These are phyloP conservation scores for Hydrotaea diabolus DNA, from an alignment of 2,888 invertebrate genomes.

Conservation along the genomic window DNA sequence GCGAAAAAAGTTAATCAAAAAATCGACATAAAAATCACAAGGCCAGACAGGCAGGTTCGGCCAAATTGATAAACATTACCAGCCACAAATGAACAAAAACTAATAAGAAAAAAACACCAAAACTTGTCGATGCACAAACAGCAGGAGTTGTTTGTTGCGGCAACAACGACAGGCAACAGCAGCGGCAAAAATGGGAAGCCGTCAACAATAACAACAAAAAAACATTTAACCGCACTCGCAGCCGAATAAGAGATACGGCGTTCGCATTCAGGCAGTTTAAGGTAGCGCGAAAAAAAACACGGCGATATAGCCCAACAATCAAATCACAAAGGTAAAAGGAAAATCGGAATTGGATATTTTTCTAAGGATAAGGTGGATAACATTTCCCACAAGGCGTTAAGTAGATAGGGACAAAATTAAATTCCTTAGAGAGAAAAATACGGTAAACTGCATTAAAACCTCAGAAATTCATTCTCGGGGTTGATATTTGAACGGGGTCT, in stretches of 20 bases:
- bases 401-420: no score
- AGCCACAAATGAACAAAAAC: constrained; percentile 40
- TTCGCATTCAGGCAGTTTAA: neutral
- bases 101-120: constrained; percentile 26
- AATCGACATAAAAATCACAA: constrained; percentile 31
- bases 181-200: neutral
- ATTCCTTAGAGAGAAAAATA: no score
- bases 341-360: neutral
- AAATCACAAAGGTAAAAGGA: neutral
- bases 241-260: neutral
- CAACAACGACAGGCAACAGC: constrained; percentile 34
- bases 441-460: no score
- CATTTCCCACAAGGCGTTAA: no score
- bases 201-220: neutral
- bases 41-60: neutral
- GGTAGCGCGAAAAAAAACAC: neutral
- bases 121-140: constrained; percentile 59
- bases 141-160: constrained; percentile 44
- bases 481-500: no score
- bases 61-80: constrained; percentile 34
- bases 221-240: neutral
- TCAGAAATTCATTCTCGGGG: no score
- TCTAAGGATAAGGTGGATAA: neutral
- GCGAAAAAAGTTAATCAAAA: constrained; percentile 14
- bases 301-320: neutral